Evolutionary conservation across 1,140 invertebrate genomes (phyloP).

Genomic region (Pogonus chalceus): DNA sequence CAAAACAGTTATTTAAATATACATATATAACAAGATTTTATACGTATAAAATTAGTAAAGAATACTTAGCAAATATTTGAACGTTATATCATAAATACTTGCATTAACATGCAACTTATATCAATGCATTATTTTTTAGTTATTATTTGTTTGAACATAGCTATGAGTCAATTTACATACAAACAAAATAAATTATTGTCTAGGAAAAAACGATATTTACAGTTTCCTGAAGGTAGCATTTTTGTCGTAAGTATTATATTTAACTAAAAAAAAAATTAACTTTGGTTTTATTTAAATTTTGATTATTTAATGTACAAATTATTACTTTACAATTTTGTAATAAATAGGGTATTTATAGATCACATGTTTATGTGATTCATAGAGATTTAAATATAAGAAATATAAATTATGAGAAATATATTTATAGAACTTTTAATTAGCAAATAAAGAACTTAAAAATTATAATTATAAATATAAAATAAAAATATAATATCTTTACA

Average conservation of each 20-base stretch:
- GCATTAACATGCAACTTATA: too few species aligned
- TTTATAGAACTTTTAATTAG: constrained; percentile 9
- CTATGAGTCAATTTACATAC: too few species aligned
- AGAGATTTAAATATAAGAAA: background rate
- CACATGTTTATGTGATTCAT: background rate
- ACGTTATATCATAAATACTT: too few species aligned
- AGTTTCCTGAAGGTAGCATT: constrained; percentile 24
- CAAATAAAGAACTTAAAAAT: too few species aligned
- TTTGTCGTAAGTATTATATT: constrained; percentile 22
- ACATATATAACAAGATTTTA: too few species aligned
- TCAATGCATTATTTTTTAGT: too few species aligned
- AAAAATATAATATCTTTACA: too few species aligned
- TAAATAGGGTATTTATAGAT: constrained; percentile 5
- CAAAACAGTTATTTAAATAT: too few species aligned
- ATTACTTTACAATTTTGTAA: background rate
- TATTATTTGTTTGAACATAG: too few species aligned
- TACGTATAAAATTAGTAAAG: too few species aligned
- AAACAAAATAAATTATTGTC: constrained; percentile 19
- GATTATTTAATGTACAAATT: background rate
- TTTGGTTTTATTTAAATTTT: constrained; percentile 1
- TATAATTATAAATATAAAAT: too few species aligned
- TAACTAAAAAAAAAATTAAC: background rate
- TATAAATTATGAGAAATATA: constrained; percentile 1
- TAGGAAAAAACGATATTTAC: constrained; percentile 20
- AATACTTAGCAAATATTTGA: too few species aligned